A percentile compares a stretch with the other conserved stretches of the same genome.
Conservation (phyloP, 2,113 vertebrate species). For the Scytalopus superciliaris region DNA sequence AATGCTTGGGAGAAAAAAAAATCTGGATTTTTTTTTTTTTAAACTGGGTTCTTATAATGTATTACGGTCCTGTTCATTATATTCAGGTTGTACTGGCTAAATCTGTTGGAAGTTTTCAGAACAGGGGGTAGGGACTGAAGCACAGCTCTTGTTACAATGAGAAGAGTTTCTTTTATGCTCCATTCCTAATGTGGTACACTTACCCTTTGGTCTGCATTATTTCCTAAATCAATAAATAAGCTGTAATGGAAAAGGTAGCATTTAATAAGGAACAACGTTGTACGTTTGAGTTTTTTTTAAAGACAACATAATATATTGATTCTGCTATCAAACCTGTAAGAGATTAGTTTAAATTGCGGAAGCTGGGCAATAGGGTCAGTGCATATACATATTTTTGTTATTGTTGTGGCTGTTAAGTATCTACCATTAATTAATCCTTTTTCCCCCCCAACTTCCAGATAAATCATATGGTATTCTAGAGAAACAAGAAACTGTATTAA, state of each 20-base stretch:
- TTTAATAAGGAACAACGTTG: conserved; percentile 43
- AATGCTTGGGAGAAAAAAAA: background rate
- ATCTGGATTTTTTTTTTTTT: background rate
- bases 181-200: background rate
- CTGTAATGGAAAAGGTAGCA: conserved; percentile 44
- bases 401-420: conserved; percentile 61
- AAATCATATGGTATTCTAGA: conserved; percentile 70
- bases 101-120: background rate
- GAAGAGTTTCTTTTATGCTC: background rate
- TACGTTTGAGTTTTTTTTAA: background rate
- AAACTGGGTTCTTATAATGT: background rate
- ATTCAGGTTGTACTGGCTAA: background rate
- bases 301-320: conserved; percentile 35
- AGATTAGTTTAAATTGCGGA: conserved; percentile 43
- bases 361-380: conserved; percentile 35
- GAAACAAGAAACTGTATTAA: conserved; percentile 76
- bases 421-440: conserved; percentile 69
- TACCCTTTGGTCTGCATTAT: background rate
- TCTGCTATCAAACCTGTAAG: conserved; percentile 31
- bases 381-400: background rate
- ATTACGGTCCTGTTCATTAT: background rate
- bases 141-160: background rate
- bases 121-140: background rate
- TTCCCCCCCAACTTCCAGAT: conserved; percentile 56
- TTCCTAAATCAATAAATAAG: conserved; percentile 43